Evolutionary conservation across 2,888 invertebrate genomes (phyloP), one percentile per base, ranked within the genome.

Genomic region (Cheilosia pagana): DNA sequence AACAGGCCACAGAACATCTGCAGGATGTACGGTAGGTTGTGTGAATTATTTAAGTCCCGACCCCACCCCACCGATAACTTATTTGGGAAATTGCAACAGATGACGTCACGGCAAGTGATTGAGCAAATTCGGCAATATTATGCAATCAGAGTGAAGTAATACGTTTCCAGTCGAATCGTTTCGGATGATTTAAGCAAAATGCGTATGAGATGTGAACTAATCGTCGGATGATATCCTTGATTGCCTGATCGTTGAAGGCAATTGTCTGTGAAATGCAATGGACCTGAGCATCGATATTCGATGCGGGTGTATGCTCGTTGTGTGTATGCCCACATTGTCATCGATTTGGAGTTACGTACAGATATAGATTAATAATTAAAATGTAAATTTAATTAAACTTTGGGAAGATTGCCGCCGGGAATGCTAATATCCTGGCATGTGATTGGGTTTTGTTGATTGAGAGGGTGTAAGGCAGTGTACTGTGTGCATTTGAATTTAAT

Each of bases 41-140:
- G 31, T 70, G 67, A 82, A 82, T 67, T 72, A 78, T 78, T 62
- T 68, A 43, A 50, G 25, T 8, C 8, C 28, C 8, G 0, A 8
- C 28, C 28, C 28, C 7, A 28, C 28, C 25, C 57, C 45, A 43
- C 62, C 55, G 60, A 82, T 74, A 78, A 74, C 82, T 39, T 70
- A 70, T 78, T 83, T 41, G 53, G 55, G n/a, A 79, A 83, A 83
- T 65, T 83, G 70, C 48, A 60, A 31, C 55, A 21, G 41, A 63
- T 77, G 72, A 78, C 77, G 62, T 72, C 67, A 72, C 41, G 43
- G 25, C 39, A 65, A 52, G 59, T 74, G 68, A 63, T 60, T 74
- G 43, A 70, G 52, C 67, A 70, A 55, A 59, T 74, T 35, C 50
- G 59, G 67, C 43, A 62, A 43, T n/a, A 35, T 53, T 16, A 52